Base-by-base conservation (phyloP, 2,113 vertebrate genomes). In the Psittacus erithacus region DNA sequence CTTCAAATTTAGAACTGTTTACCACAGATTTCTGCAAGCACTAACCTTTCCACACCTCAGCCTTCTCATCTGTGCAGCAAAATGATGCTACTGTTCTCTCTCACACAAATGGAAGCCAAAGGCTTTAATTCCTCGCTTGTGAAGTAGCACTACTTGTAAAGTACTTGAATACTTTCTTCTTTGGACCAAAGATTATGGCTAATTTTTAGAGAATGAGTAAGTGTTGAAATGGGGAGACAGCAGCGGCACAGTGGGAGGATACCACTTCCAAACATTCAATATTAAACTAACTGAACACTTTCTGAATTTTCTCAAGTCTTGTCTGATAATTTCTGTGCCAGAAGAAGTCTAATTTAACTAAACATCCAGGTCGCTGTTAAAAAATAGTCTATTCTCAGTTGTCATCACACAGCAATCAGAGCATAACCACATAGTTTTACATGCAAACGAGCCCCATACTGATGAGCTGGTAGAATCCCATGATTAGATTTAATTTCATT, bases 281-380 rank as follows among this genome's bases (percentile, higher is more conserved):
- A 84, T 84, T 75, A 84, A 86, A 92, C 50, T 74, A 82, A 95
- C 81, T 89, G 75, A 87, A 77, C 27, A 62, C 55, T 74, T 81
- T 81, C n/a, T 68, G 55, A 71, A 50, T 83, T 65, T 83, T 74
- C 79, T 70, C 65, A 63, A 77, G 43, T 41, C 90, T 84, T 39
- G 20, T 9, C 69, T 93, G 57, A 33, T 49, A 94, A 89, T 92
- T 95, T 78, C 73, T 86, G 35, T 77, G 91, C 82, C 80, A 86
- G 70, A 74, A 96, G 60, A 19, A 62, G 39, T 38, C 80, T 93
- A 78, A 93, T 79, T 95, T 90, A 92, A 92, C 44, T 69, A 75
- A 96, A 84, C 77, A 95, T 88, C 73, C 92, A 91, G 83, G 91
- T 71, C 86, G 82, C 82, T 82, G 73, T 84, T 91, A 86, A 93